Conservation (phyloP, 2,113 vertebrate genomes). For the Chaenogobius annularis region DNA sequence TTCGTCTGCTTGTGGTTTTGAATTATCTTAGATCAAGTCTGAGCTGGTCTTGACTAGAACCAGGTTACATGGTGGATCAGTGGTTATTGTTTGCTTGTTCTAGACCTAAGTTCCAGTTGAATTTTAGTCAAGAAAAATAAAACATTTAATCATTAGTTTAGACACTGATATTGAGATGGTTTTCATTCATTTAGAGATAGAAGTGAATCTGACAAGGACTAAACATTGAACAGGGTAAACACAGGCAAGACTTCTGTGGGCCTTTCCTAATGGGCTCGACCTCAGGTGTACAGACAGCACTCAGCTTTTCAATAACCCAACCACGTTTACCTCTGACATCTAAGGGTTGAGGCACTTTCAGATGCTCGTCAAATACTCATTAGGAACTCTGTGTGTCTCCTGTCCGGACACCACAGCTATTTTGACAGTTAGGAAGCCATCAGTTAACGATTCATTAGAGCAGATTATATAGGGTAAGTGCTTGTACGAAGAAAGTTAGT, state of each 20-base stretch:
- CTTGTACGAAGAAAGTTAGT: conserved; percentile 31
- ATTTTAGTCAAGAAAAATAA: too few relatives aligned
- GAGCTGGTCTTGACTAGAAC: too few relatives aligned
- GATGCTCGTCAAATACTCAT: conserved; percentile 40
- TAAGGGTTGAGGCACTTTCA: conserved; percentile 11
- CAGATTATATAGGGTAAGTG: conserved; percentile 61
- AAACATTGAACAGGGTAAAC: conserved; percentile 2
- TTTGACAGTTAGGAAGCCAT: conserved; percentile 47
- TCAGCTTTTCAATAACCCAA: conserved; percentile 65
- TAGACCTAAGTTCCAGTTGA: too few relatives aligned
- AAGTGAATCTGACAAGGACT: neutral
- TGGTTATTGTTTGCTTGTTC: neutral
- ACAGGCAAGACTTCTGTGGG: conserved; percentile 20
- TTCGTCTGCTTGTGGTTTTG: neutral
- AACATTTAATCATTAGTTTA: neutral
- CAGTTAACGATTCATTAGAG: conserved; percentile 55
- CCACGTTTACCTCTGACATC: conserved; percentile 38
- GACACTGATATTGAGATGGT: neutral
- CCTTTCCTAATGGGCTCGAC: conserved; percentile 40
- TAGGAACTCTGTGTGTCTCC: conserved; percentile 21
- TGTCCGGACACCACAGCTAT: conserved; percentile 48
- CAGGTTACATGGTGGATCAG: too few relatives aligned
- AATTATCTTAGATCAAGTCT: too few relatives aligned
- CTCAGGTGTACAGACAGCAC: conserved; percentile 45
- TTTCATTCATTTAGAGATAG: neutral